Percentiles rank a stretch among this genome's conserved stretches.
Conservation (phyloP, 2,888 invertebrate species). For the Aricia artaxerxes region DNA sequence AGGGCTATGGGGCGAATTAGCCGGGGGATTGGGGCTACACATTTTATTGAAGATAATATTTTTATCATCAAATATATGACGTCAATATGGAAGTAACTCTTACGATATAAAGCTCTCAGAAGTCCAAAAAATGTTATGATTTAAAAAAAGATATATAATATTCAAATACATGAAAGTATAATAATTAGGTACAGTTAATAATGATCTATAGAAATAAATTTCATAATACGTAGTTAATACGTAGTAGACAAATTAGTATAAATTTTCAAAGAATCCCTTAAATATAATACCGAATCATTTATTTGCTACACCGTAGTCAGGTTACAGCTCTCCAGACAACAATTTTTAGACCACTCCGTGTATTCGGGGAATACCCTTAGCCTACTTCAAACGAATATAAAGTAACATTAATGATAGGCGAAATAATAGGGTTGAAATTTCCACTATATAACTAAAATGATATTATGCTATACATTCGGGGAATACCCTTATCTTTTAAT, state of each 20-base stretch:
- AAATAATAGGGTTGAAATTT: constrained; percentile 17
- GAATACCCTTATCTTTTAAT: not conserved
- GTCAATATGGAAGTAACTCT: too few relatives aligned
- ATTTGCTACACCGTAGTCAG: not conserved
- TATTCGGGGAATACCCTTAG: constrained; percentile 9
- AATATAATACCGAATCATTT: not conserved
- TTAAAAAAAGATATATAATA: not conserved
- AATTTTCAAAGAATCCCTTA: not conserved
- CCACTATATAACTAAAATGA: not conserved
- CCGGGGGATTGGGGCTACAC: not conserved
- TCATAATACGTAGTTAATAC: not conserved
- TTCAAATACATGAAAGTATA: not conserved
- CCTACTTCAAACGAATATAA: constrained; percentile 11
- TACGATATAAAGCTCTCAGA: not conserved
- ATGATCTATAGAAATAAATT: not conserved
- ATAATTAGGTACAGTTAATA: not conserved
- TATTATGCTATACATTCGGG: not conserved
- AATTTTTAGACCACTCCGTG: not conserved
- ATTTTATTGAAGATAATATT: not conserved
- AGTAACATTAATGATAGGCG: not conserved
- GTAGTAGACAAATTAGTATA: not conserved
- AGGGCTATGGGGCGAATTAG: not conserved
- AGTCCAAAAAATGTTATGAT: not conserved
- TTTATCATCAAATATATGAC: not conserved
- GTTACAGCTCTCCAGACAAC: constrained; percentile 4